Base-by-base conservation (phyloP, 2,888 invertebrate species). In the Dryococelus australis region DNA sequence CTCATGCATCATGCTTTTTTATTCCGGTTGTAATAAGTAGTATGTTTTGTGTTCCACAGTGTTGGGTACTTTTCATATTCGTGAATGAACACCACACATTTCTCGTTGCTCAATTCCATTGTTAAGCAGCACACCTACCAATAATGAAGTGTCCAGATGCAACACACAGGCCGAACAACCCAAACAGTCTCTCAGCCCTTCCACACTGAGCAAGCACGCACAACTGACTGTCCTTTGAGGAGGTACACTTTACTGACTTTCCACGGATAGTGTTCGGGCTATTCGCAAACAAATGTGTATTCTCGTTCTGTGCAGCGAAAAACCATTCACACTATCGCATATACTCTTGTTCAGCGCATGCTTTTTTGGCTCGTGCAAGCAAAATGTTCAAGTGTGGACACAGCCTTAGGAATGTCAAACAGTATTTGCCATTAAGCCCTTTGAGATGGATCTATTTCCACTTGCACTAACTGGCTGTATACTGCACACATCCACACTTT, bases 171-270 rank as follows among this genome's bases (percentile, higher is more conserved):
- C 47, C 47, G 47, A 24, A 79, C 79, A 10, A 16, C 27, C 24
- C 27, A 16, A 79, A 16, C 79, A 79, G n/a, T 27, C 24, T 26
- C 79, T 26, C 27, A 79, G 8, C 79, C 27, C 27, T 8, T 79
- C 79, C 79, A 79, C 79, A 79, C 27, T 79, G 79, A 79, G 79
- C 79, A 79, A 65, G 20, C 12, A 65, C 79, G 24, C 27, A 79
- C 27, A 26, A 26, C 79, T n/a, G n/a, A n/a, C n/a, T n/a, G n/a
- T n/a, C 79, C n/a, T 79, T 79, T 16, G 9, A 79, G 79, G 9
- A 79, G 9, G 79, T 79, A 27, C 27, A 79, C 27, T 27, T 79
- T 26, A 79, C 79, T 16, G 79, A 79, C 79, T 26, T 26, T 8
- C 79, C 16, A 79, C 79, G n/a, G 79, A 79, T 79, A 79, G 2